These are phyloP conservation scores for Neodiprion pinetum DNA, from an alignment of 1,140 invertebrate species.

Conservation along the genomic window DNA sequence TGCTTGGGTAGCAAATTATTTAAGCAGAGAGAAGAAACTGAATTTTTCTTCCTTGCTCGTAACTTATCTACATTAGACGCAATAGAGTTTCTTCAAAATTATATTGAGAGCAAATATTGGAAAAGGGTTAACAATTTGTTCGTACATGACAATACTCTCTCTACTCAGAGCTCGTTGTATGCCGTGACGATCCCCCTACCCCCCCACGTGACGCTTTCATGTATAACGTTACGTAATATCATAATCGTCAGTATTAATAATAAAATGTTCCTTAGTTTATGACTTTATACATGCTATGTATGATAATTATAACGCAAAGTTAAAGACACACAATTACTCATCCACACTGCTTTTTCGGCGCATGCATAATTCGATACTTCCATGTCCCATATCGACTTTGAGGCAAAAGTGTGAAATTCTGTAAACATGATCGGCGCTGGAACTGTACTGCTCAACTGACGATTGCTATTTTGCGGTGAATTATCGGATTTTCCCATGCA, in stretches of 20 bases:
- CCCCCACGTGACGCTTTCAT: slow-evolving; percentile 26
- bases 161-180: slow-evolving; percentile 35
- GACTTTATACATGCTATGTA: slow-evolving; percentile 64
- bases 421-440: neutral
- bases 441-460: slow-evolving; percentile 8
- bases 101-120: neutral
- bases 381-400: neutral
- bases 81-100: neutral
- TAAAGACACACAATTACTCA: slow-evolving; percentile 53
- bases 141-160: slow-evolving; percentile 31
- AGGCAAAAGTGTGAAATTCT: neutral
- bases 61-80: neutral
- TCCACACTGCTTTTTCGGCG: slow-evolving; percentile 47
- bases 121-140: too few relatives aligned
- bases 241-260: slow-evolving; percentile 49
- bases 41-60: neutral
- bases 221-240: slow-evolving; percentile 52
- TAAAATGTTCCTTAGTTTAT: slow-evolving; percentile 57
- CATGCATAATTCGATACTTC: slow-evolving; percentile 33
- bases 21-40: neutral
- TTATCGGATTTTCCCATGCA: slow-evolving; percentile 18
- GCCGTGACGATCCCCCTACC: slow-evolving; percentile 47
- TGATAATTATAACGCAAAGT: slow-evolving; percentile 61
- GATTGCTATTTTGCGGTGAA: slow-evolving; percentile 10
- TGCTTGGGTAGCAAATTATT: too few relatives aligned